phyloP scores from a whole-genome alignment of 1,140 invertebrate genomes.

The Drosophila tani region DNA sequence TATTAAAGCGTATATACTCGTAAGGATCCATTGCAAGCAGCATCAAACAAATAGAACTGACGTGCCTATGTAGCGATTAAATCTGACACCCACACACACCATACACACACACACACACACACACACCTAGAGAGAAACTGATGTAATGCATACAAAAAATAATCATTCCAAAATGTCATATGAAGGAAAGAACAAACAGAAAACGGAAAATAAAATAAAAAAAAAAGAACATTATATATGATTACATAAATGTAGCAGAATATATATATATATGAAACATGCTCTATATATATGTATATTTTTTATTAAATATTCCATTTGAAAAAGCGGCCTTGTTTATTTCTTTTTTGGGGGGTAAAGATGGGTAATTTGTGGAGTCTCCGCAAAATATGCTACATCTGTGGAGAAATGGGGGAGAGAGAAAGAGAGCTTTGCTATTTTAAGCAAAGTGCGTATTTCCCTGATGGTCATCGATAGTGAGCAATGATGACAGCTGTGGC shows the following conservation, averaged over 20 bases:
- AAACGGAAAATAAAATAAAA: constrained; percentile 21
- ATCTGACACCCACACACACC: constrained; percentile 49
- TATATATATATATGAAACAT: constrained; percentile 49
- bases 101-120: constrained; percentile 40
- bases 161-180: constrained; percentile 81
- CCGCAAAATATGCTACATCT: constrained; percentile 2
- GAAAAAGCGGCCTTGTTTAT: not conserved
- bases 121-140: constrained; percentile 42
- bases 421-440: not conserved
- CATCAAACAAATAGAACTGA: constrained; percentile 78
- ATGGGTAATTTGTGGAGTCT: not conserved
- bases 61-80: constrained; percentile 80
- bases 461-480: not conserved
- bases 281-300: constrained; percentile 47
- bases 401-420: not conserved
- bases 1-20: constrained; percentile 35
- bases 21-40: constrained; percentile 58
- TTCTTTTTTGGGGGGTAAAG: not conserved
- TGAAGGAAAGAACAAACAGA: constrained; percentile 42
- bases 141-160: constrained; percentile 69
- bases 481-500: not conserved
- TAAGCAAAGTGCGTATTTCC: not conserved
- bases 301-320: constrained; percentile 47
- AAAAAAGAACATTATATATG: constrained; percentile 48
- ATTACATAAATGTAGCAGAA: constrained; percentile 50